Percentiles rank a stretch among this genome's conserved stretches.
Evolutionary conservation across 1,140 invertebrate genomes (phyloP).

Genomic region (Aphis gossypii): DNA sequence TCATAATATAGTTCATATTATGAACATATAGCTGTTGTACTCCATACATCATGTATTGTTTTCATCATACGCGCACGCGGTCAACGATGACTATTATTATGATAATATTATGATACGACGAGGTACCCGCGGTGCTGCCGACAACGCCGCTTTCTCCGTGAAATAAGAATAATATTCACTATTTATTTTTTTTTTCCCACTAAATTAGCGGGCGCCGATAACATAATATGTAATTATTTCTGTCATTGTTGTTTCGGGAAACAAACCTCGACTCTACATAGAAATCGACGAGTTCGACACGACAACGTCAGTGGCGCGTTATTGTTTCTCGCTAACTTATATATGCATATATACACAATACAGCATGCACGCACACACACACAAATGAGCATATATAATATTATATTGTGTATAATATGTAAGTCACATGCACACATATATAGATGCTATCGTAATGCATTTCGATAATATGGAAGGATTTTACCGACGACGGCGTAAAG

Average conservation of each 20-base stretch:
- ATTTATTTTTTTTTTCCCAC: not conserved
- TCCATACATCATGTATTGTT: not conserved
- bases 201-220: not conserved
- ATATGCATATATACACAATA: too few species aligned
- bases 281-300: not conserved
- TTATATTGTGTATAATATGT: too few species aligned
- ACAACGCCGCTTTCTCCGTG: not conserved
- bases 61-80: not conserved
- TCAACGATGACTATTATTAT: not conserved
- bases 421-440: not conserved
- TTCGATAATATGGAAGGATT: slow-evolving; percentile 27
- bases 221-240: not conserved
- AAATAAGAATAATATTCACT: not conserved
- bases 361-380: too few species aligned
- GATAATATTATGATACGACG: not conserved
- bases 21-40: not conserved
- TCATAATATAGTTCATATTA: not conserved
- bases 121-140: not conserved
- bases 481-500: not conserved
- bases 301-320: not conserved
- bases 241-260: not conserved
- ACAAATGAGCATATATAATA: too few species aligned
- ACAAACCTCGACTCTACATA: not conserved
- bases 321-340: not conserved
- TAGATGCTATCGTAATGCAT: not conserved